Evolutionary conservation across 1,140 invertebrate species (phyloP).

Genomic region (silkworm (Bombyx mori)): ASM3026992v2 NC_085121.1:567501-568000

Average conservation of each 20-base stretch:
- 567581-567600: constrained; percentile 53
- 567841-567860: constrained; percentile 16
- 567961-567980: constrained; percentile 47
- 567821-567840: constrained; percentile 17
- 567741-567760: constrained; percentile 11
- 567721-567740: constrained; percentile 36
- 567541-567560: constrained; percentile 23
- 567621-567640: constrained; percentile 64
- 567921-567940: constrained; percentile 58
- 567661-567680: constrained; percentile 20
- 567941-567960: constrained; percentile 55
- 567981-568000: constrained; percentile 44
- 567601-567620: constrained; percentile 60
- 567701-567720: constrained; percentile 66
- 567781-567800: constrained; percentile 33
- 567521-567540: constrained; percentile 47
- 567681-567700: constrained; percentile 53
- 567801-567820: constrained; percentile 8
- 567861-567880: constrained; percentile 6
- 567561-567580: constrained; percentile 67
- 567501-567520: constrained; percentile 31
- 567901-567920: constrained; percentile 33
- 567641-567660: constrained; percentile 54
- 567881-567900: constrained; percentile 30
- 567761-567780: constrained; percentile 51